Conservation (phyloP, 2,888 invertebrate species). For the Serrognathus titanus region DNA sequence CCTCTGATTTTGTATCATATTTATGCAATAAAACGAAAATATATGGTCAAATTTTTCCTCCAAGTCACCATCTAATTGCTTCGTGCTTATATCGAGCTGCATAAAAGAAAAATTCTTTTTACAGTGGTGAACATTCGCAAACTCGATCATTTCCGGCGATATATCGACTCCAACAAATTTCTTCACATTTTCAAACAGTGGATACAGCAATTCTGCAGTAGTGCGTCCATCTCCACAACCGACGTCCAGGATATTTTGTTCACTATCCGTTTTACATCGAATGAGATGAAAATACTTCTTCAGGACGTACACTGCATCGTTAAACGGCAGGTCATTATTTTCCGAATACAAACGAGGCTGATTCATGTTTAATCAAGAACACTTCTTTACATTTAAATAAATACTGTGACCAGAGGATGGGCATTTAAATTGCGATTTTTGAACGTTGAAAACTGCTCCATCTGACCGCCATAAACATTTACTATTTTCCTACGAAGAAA, state of each 20-base stretch:
- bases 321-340: slow-evolving; percentile 65
- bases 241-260: slow-evolving; percentile 61
- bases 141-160: slow-evolving; percentile 67
- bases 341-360: slow-evolving; percentile 66
- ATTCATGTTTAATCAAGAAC: slow-evolving; percentile 48
- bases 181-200: slow-evolving; percentile 53
- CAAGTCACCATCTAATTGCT: slow-evolving; percentile 51
- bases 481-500: too few relatives aligned
- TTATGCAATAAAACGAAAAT: slow-evolving; percentile 75
- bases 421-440: too few relatives aligned
- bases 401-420: too few relatives aligned
- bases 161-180: slow-evolving; percentile 65
- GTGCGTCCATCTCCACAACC: slow-evolving; percentile 75
- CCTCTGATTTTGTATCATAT: slow-evolving; percentile 75
- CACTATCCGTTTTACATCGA: slow-evolving; percentile 47
- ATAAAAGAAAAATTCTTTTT: slow-evolving; percentile 47
- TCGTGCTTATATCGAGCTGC: slow-evolving; percentile 57
- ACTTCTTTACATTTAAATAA: too few relatives aligned
- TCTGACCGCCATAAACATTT: too few relatives aligned
- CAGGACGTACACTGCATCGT: slow-evolving; percentile 62
- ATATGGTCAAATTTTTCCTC: slow-evolving; percentile 61
- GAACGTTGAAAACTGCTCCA: too few relatives aligned
- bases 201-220: slow-evolving; percentile 60
- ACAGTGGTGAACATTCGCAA: slow-evolving; percentile 47
- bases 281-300: slow-evolving; percentile 60